A percentile compares a stretch with the other conserved stretches of the same genome.
phyloP scores from a whole-genome alignment of 1,140 invertebrate genomes.

The Neodiprion virginianus region DNA sequence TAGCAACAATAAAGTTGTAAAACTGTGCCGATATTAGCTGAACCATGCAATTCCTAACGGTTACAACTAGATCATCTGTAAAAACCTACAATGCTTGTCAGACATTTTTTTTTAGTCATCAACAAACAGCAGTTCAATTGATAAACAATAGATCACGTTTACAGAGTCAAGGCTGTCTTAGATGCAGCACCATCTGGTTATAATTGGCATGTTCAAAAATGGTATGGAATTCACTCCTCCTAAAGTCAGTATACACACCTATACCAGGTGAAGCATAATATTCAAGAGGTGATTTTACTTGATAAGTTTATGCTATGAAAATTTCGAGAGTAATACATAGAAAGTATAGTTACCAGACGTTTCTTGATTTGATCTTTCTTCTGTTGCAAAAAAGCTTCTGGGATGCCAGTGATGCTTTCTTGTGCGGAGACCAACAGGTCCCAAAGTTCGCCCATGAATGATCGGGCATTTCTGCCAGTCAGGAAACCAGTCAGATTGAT shows the following conservation, averaged over 20 bases:
- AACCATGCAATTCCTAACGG: neutral
- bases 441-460: slow-evolving; percentile 98
- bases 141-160: neutral
- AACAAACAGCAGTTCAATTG: neutral
- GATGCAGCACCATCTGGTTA: neutral
- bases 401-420: slow-evolving; percentile 93
- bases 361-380: slow-evolving; percentile 97
- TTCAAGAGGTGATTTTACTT: too few species aligned
- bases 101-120: neutral
- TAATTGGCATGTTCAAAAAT: too few species aligned
- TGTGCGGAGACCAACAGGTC: slow-evolving; percentile 93
- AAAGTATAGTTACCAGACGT: slow-evolving; percentile 66
- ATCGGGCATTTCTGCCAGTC: slow-evolving; percentile 96
- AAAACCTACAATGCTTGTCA: slow-evolving; percentile 10
- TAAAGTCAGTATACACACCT: too few species aligned
- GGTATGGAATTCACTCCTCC: too few species aligned
- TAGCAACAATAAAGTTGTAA: too few species aligned
- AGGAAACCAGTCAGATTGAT: slow-evolving; percentile 99
- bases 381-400: slow-evolving; percentile 89
- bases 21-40: too few species aligned
- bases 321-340: neutral
- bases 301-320: too few species aligned
- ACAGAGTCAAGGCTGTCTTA: neutral
- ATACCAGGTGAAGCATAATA: too few species aligned
- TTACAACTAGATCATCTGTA: slow-evolving; percentile 20